Percentiles rank a stretch among this genome's conserved stretches.
Evolutionary conservation across 1,140 invertebrate genomes (phyloP).

Genomic region (Nasonia giraulti): DNA sequence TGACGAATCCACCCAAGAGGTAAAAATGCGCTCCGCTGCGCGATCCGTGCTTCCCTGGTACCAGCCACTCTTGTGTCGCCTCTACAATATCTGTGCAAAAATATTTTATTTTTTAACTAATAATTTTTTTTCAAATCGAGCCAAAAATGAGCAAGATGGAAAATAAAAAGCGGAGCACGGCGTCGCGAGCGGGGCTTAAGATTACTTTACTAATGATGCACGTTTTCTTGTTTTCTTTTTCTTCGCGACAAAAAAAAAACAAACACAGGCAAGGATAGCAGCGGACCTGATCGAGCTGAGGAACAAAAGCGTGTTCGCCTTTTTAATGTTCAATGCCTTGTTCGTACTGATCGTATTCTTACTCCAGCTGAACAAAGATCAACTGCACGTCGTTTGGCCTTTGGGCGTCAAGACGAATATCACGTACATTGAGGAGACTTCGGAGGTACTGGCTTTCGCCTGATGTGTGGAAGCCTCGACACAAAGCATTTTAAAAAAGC

Average conservation of each 20-base stretch:
- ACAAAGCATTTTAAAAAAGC: slow-evolving; percentile 14
- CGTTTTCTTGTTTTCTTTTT: slow-evolving; percentile 47
- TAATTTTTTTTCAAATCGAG: background rate
- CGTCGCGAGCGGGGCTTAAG: slow-evolving; percentile 57
- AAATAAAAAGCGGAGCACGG: slow-evolving; percentile 43
- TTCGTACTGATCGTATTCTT: slow-evolving; percentile 99
- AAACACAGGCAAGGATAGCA: slow-evolving; percentile 88
- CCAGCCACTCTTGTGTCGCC: slow-evolving; percentile 3
- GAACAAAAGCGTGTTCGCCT: slow-evolving; percentile 97
- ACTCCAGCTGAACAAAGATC: slow-evolving; percentile 98
- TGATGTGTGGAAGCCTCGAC: slow-evolving; percentile 42
- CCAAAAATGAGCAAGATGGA: background rate
- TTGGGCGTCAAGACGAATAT: slow-evolving; percentile 95
- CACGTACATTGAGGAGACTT: slow-evolving; percentile 91
- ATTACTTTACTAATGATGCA: slow-evolving; percentile 56
- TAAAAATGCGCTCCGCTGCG: slow-evolving; percentile 77
- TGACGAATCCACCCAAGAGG: slow-evolving; percentile 90
- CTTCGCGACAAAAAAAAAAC: slow-evolving; percentile 51
- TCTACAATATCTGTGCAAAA: background rate
- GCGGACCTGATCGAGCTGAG: slow-evolving; percentile 92
- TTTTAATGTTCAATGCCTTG: slow-evolving; percentile 99
- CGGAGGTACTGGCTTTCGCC: slow-evolving; percentile 79
- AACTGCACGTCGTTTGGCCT: slow-evolving; percentile 95
- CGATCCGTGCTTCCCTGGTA: slow-evolving; percentile 50
- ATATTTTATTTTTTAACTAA: background rate